Evolutionary conservation across 2,113 vertebrate genomes (phyloP).

Genomic region (Athene noctua): DNA sequence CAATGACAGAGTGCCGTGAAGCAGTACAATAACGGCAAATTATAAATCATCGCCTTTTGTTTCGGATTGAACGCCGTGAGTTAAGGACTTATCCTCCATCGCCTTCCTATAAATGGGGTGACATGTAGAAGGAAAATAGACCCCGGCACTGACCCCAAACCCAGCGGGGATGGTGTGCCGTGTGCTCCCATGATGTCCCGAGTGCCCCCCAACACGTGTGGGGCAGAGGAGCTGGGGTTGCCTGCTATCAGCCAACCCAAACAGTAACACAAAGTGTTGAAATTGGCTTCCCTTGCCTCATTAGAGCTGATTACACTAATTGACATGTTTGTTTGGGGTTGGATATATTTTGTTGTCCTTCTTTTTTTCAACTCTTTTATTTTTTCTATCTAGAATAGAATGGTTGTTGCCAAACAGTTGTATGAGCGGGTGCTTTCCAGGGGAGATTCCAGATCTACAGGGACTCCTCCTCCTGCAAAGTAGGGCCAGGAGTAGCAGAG

Average conservation of each 20-base stretch:
- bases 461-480: not conserved
- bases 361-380: not conserved
- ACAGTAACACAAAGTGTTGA: not conserved
- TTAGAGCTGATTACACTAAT: slow-evolving; percentile 61
- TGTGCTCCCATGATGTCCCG: fast-evolving
- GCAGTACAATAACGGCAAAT: slow-evolving; percentile 60
- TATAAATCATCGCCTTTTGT: slow-evolving; percentile 75
- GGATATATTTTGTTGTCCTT: slow-evolving; percentile 19
- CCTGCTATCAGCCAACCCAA: not conserved
- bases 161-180: fast-evolving
- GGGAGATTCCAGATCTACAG: not conserved
- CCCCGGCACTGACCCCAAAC: not conserved
- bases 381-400: not conserved
- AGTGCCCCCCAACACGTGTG: fast-evolving
- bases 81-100: slow-evolving; percentile 17
- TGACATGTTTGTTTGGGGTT: slow-evolving; percentile 33
- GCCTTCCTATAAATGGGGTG: not conserved
- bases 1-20: slow-evolving; percentile 13
- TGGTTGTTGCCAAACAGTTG: not conserved
- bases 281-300: slow-evolving; percentile 43
- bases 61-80: not conserved
- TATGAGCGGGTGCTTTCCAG: not conserved
- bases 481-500: not conserved
- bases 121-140: not conserved
- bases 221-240: not conserved